A percentile compares a stretch with the other conserved stretches of the same genome.
These are phyloP conservation scores for Chondrosia reniformis DNA, from an alignment of 37 sponge, comb jelly and placozoan genomes.

Conservation along the genomic window DNA sequence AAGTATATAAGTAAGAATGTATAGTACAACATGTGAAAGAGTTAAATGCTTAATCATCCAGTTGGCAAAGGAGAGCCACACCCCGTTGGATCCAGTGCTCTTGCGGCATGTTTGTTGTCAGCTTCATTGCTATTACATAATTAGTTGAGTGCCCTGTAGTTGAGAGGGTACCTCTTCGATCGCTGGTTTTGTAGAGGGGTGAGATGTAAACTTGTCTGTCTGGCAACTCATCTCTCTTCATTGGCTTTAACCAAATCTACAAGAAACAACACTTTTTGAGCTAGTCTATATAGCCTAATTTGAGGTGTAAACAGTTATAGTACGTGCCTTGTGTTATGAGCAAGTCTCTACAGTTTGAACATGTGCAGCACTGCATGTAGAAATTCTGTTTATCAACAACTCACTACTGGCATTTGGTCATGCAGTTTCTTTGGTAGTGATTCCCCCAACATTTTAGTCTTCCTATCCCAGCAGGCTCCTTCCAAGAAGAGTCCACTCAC, in stretches of 20 bases:
- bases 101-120: conserved; percentile 89
- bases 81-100: conserved; percentile 97
- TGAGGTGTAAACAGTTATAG: too few relatives aligned
- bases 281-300: too few relatives aligned
- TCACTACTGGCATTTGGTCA: conserved; percentile 96
- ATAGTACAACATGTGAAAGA: neutral
- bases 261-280: too few relatives aligned
- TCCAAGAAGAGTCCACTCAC: conserved; percentile 95
- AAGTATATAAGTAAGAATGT: neutral
- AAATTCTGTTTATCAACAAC: too few relatives aligned
- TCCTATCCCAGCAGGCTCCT: conserved; percentile 93
- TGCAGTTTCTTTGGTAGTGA: conserved; percentile 93
- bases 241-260: conserved; percentile 95
- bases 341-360: too few relatives aligned
- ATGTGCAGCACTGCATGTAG: neutral
- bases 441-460: conserved; percentile 87
- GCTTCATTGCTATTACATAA: conserved; percentile 94
- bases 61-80: conserved; percentile 97
- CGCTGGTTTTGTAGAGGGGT: conserved; percentile 99
- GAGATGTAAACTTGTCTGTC: conserved; percentile 66
- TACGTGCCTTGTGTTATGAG: too few relatives aligned
- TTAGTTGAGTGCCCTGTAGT: conserved; percentile 99
- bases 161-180: conserved; percentile 92
- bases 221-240: conserved; percentile 89
- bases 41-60: conserved; percentile 74